Base-by-base conservation (phyloP, 1,140 invertebrate species). In the Hermetia illucens region DNA sequence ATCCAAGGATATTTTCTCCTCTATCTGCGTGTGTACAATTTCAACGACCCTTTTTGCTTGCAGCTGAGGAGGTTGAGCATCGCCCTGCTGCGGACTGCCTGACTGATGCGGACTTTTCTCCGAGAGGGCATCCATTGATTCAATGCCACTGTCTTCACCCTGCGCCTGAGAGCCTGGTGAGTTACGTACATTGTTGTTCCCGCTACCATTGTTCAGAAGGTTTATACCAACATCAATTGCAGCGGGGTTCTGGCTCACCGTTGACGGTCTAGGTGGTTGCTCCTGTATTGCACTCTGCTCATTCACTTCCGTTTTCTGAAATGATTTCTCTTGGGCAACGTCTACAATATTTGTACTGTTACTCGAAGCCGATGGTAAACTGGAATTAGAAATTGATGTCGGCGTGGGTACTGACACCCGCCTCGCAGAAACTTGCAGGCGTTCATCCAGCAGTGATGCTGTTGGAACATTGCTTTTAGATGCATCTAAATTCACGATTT, bases 41-140 rank as follows among this genome's bases (percentile, higher is more conserved):
- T n/a, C 13, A 27, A 27, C 24, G 8, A 8, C 24, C 13, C 8
- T 9, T 27, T 13, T 13, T 27, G 24, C 24, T 27, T 27, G 24
- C 24, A 9, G 36, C 12, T 31, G 18, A 10, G 25, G 25, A 15
- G 25, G 36, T 32, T 40, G 34, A 3, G 21, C 10, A 2, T 58
- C 53, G 12, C 48, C 47, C n/a, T 53, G 53, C 43, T 48, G 55
- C 38, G 53, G 51, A 20, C 71, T 75, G 38, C 69, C 69, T 21
- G 72, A 78, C 55, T 90, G 85, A 55, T 89, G 87, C 3, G 86
- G 87, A 44, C 83, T 88, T 54, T 92, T 92, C 51, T 92, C 87
- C 17, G 85, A 89, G 3, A 90, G 58, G 2, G 87, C 86, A 53
- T 92, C 87, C 86, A 90, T 89, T 4, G 84, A 89, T 55, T 92